phyloP scores from a whole-genome alignment of 2,888 invertebrate species.

The Trichopoda pennipes region DNA sequence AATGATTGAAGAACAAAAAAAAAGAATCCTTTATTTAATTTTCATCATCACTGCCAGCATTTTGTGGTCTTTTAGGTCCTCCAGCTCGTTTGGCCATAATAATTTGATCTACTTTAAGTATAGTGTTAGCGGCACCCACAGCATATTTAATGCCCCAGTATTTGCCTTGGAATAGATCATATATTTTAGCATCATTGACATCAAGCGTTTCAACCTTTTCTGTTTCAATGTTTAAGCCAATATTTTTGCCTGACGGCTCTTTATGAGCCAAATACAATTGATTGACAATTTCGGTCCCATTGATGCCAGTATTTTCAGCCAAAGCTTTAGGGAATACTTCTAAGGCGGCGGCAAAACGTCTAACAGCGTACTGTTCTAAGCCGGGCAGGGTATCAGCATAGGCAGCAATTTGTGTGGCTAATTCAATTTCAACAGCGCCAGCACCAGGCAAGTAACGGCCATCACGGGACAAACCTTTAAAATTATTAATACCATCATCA shows the following conservation, averaged over 20 bases:
- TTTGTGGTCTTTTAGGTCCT: conserved; percentile 92
- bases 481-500: conserved; percentile 99
- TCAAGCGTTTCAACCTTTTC: conserved; percentile 88
- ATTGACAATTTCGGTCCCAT: conserved; percentile 92
- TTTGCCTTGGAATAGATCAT: conserved; percentile 92
- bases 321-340: conserved; percentile 95
- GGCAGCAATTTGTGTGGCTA: conserved; percentile 91
- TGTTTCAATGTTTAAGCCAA: conserved; percentile 94
- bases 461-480: conserved; percentile 93
- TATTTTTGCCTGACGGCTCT: conserved; percentile 86
- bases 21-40: conserved; percentile 80
- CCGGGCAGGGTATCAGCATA: conserved; percentile 96
- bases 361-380: conserved; percentile 97
- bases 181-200: conserved; percentile 88
- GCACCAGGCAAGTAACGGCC: conserved; percentile 92
- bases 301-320: conserved; percentile 96
- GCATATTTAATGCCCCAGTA: conserved; percentile 98
- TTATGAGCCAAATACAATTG: conserved; percentile 97
- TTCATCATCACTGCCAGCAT: conserved; percentile 88
- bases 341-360: conserved; percentile 94
- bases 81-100: conserved; percentile 99
- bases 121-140: conserved; percentile 94
- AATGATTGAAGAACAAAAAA: conserved; percentile 22
- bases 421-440: conserved; percentile 96
- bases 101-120: conserved; percentile 97